Conservation (phyloP, 92 coral and sea anemone species). For the Palythoa heliodiscus region DNA sequence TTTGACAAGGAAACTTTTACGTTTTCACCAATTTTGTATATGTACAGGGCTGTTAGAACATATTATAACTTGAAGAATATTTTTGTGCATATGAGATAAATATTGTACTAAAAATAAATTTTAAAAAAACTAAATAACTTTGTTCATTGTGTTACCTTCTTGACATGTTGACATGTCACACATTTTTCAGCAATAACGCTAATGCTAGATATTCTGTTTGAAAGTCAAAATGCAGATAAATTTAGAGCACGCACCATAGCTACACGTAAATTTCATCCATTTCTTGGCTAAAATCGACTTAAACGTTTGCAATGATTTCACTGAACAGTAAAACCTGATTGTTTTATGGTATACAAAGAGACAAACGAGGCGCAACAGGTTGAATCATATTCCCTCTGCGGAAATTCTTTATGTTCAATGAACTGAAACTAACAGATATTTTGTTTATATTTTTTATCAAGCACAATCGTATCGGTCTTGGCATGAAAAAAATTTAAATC, state of each 20-base stretch:
- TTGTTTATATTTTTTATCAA: too few species aligned
- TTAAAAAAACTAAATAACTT: not conserved
- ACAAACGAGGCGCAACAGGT: too few species aligned
- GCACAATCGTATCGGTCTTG: too few species aligned
- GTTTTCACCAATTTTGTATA: not conserved
- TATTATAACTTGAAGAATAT: not conserved
- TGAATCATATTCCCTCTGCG: too few species aligned
- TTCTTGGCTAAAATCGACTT: too few species aligned
- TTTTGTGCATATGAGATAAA: not conserved
- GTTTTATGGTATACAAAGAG: too few species aligned
- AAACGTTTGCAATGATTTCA: too few species aligned
- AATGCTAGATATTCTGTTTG: not conserved
- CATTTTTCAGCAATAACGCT: constrained; percentile 6
- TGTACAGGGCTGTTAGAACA: not conserved
- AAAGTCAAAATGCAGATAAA: not conserved
- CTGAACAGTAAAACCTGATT: too few species aligned
- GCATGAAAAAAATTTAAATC: too few species aligned
- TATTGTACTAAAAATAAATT: constrained; percentile 29
- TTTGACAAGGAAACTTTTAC: constrained; percentile 19
- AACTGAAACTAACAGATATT: too few species aligned
- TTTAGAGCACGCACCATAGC: not conserved
- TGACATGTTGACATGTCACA: constrained; percentile 36
- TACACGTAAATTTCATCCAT: not conserved
- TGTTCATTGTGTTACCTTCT: constrained; percentile 24
- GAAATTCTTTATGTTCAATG: too few species aligned